phyloP scores from a whole-genome alignment of 2,797 vertebrate genomes.

The Fistularia commersonii region DNA sequence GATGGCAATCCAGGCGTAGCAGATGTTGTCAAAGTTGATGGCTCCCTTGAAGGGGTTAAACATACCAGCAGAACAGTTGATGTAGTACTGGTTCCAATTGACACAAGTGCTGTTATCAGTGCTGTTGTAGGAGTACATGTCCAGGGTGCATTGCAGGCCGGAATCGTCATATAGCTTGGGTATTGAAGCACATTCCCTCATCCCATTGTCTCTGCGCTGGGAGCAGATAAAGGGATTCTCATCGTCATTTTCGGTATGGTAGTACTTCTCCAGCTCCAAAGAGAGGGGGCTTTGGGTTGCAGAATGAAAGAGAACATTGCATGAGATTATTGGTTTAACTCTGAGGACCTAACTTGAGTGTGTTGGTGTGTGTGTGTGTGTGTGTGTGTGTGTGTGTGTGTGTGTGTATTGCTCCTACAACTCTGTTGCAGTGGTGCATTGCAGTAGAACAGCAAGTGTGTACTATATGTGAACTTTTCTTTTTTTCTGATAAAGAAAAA shows the following conservation, averaged over 20 bases:
- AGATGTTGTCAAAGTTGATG: conserved; percentile 99
- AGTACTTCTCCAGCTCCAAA: conserved; percentile 82
- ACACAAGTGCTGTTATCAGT: conserved; percentile 95
- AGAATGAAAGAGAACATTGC: background rate
- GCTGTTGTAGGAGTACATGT: conserved; percentile 87
- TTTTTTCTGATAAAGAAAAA: too few relatives aligned
- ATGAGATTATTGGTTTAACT: background rate
- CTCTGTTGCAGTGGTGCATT: too few relatives aligned
- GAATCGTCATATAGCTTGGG: conserved; percentile 85
- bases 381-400: too few relatives aligned
- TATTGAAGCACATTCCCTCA: conserved; percentile 86
- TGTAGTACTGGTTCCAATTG: conserved; percentile 98
- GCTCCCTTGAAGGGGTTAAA: conserved; percentile 96
- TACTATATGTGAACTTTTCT: too few relatives aligned
- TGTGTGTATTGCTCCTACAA: too few relatives aligned
- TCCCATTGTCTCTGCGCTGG: conserved; percentile 86
- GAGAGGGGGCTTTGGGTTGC: conserved; percentile 76
- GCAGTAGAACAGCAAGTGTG: too few relatives aligned
- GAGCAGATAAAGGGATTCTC: conserved; percentile 99
- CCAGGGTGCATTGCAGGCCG: conserved; percentile 83
- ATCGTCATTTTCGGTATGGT: conserved; percentile 92
- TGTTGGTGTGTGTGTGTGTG: too few relatives aligned
- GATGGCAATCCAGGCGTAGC: conserved; percentile 97
- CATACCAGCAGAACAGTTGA: conserved; percentile 87
- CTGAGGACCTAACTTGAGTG: background rate